Evolutionary conservation across 1,140 invertebrate species (phyloP).

Genomic region (Dreissena polymorpha): DNA sequence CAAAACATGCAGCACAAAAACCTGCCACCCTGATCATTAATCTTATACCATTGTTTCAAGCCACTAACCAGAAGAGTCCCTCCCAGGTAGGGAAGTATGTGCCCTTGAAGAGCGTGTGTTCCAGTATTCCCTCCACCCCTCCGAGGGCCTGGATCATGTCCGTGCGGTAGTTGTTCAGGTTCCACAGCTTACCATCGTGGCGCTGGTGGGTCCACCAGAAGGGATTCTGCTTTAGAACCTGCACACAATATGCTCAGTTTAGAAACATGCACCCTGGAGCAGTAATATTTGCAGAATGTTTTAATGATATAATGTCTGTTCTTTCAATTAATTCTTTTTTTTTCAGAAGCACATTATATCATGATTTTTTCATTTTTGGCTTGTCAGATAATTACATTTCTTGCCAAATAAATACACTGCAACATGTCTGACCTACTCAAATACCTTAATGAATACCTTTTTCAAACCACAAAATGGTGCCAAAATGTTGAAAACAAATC

Average conservation of each 20-base stretch:
- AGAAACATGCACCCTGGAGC: neutral
- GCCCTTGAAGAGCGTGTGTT: conserved; percentile 99
- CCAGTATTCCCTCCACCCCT: conserved; percentile 99
- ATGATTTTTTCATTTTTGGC: no score
- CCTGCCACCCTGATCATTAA: no score
- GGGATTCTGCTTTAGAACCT: conserved; percentile 99
- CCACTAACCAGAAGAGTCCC: conserved; percentile 97
- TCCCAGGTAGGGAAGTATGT: conserved; percentile 99
- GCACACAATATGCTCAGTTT: conserved; percentile 15
- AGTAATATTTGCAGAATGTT: neutral
- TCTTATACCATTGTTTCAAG: no score
- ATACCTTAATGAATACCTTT: no score
- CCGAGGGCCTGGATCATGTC: conserved; percentile 99
- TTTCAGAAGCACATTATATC: no score
- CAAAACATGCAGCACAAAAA: no score
- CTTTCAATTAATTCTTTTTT: no score
- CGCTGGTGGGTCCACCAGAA: conserved; percentile 86
- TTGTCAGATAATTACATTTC: no score
- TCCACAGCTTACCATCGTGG: conserved; percentile 99
- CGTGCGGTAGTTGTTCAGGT: conserved; percentile 99
- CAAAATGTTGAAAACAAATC: no score
- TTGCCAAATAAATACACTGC: no score
- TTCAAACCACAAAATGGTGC: no score
- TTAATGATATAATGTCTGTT: neutral
- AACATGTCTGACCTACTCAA: no score